phyloP scores from a whole-genome alignment of 2,888 invertebrate genomes.

The Pollenia angustigena region DNA sequence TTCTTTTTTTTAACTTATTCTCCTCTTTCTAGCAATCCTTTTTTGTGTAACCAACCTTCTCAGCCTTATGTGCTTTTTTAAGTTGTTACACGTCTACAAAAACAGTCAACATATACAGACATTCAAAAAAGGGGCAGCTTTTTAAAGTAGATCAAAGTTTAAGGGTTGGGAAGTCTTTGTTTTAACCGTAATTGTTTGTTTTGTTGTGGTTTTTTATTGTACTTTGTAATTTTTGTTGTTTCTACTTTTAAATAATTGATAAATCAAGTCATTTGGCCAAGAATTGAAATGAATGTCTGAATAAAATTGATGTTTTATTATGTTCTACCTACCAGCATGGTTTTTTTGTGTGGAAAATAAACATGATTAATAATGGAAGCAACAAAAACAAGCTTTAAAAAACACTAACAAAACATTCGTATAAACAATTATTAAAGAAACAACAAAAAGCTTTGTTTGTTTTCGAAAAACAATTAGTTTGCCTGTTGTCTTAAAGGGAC shows the following conservation, averaged over 20 bases:
- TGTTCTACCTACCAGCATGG: constrained; percentile 7
- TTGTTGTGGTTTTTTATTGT: constrained; percentile 61
- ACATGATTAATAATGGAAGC: constrained; percentile 28
- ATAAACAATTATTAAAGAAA: not conserved
- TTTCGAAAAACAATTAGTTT: too few relatives aligned
- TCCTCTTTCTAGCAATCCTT: constrained; percentile 8
- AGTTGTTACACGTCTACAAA: constrained; percentile 11
- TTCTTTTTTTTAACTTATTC: not conserved
- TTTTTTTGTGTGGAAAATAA: constrained; percentile 15
- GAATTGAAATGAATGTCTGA: constrained; percentile 18
- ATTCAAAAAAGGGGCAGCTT: constrained; percentile 6
- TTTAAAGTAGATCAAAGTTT: constrained; percentile 38
- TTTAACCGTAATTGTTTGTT: constrained; percentile 49
- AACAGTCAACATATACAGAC: constrained; percentile 1
- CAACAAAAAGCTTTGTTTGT: not conserved
- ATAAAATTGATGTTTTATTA: constrained; percentile 28
- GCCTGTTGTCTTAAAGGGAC: too few relatives aligned
- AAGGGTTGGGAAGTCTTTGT: constrained; percentile 56
- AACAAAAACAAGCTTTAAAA: not conserved
- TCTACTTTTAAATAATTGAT: constrained; percentile 64
- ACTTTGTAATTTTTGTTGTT: constrained; percentile 17
- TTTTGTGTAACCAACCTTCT: constrained; percentile 4
- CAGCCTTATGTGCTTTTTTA: constrained; percentile 57
- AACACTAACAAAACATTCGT: not conserved
- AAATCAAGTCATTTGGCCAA: constrained; percentile 63